phyloP scores from a whole-genome alignment of 2,113 vertebrate species.

The Bettongia penicillata region DNA sequence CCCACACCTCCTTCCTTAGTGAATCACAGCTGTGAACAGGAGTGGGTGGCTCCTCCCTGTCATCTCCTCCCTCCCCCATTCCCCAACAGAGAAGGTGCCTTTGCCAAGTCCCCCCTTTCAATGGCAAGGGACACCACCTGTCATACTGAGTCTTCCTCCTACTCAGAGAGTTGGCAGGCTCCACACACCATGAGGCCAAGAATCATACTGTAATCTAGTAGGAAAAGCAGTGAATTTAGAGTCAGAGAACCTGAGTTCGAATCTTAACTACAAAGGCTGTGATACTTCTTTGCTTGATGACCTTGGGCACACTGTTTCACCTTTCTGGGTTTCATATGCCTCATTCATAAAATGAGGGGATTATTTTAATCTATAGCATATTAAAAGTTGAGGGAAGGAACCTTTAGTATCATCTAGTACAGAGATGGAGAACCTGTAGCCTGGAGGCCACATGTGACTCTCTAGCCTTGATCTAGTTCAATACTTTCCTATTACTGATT shows the following conservation, averaged over 20 bases:
- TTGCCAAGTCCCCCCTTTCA: slow-evolving; percentile 65
- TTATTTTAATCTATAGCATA: background rate
- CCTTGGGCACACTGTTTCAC: background rate
- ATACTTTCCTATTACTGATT: background rate
- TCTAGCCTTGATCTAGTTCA: background rate
- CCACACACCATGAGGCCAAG: background rate
- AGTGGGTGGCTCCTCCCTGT: slow-evolving; percentile 53
- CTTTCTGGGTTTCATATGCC: background rate
- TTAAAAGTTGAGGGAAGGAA: background rate
- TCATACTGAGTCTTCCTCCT: slow-evolving; percentile 58
- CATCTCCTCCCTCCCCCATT: slow-evolving; percentile 17
- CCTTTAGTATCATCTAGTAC: background rate
- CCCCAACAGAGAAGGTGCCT: background rate
- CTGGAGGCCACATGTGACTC: too few species aligned
- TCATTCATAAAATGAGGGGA: background rate
- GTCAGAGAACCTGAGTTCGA: background rate
- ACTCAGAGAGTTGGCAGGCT: slow-evolving; percentile 73
- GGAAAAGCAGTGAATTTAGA: background rate
- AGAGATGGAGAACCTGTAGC: too few species aligned
- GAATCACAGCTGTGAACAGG: slow-evolving; percentile 67
- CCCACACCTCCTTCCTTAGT: background rate
- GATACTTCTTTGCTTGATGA: background rate
- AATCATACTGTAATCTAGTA: background rate
- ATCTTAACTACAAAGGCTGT: background rate
- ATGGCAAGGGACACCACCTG: slow-evolving; percentile 74